Percentiles rank a stretch among this genome's conserved stretches.
These are phyloP conservation scores for Crypturellus undulatus DNA, from an alignment of 2,113 vertebrate species.

Conservation along the genomic window DNA sequence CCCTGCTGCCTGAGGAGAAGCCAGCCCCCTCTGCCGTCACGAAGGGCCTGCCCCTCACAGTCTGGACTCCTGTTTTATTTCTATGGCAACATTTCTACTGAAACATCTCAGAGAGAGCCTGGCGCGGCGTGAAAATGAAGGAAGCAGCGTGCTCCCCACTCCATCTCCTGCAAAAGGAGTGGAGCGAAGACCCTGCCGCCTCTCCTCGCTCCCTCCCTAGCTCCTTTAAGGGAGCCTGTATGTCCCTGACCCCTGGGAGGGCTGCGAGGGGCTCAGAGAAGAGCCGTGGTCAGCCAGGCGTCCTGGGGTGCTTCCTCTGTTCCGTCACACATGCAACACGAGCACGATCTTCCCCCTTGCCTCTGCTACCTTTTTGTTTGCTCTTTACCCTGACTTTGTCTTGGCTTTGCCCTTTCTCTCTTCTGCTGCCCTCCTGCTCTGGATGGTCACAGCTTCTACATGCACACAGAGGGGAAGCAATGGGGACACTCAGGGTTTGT, in stretches of 20 bases:
- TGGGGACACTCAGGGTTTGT: not conserved
- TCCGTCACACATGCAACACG: not conserved
- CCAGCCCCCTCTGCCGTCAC: not conserved
- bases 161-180: not conserved
- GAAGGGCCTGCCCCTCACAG: conserved; percentile 17
- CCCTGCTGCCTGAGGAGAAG: not conserved
- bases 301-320: too few species aligned
- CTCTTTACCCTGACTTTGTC: not conserved
- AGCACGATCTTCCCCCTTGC: not conserved
- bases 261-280: not conserved
- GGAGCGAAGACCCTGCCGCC: not conserved
- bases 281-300: not conserved
- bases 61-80: conserved; percentile 30
- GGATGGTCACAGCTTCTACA: not conserved
- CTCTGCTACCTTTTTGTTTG: not conserved
- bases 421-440: accelerated
- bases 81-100: conserved; percentile 63
- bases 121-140: not conserved
- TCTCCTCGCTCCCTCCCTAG: not conserved
- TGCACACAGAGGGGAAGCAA: not conserved
- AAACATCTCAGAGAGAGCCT: conserved; percentile 26
- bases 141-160: not conserved
- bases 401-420: not conserved
- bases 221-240: too few species aligned
- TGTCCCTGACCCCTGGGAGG: not conserved